A percentile compares a stretch with the other conserved stretches of the same genome.
Evolutionary conservation across 2,888 invertebrate species (phyloP).

Genomic region (Sepioteuthis lessoniana): DNA sequence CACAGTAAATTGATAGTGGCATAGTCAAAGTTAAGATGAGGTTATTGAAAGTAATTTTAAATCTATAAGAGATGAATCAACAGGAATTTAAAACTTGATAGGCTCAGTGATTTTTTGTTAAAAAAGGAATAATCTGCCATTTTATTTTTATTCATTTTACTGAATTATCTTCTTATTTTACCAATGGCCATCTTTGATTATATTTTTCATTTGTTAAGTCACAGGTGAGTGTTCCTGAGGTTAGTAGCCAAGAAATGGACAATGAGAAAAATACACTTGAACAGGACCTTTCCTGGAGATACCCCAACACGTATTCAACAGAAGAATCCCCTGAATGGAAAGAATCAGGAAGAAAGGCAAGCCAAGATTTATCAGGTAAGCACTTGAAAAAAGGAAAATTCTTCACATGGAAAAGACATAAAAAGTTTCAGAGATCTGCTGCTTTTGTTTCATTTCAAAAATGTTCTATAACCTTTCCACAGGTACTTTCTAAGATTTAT

Average conservation of each 20-base stretch:
- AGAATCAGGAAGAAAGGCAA: background rate
- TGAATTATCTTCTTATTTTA: background rate
- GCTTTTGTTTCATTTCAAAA: background rate
- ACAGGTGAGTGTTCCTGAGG: background rate
- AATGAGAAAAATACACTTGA: background rate
- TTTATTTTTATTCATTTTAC: background rate
- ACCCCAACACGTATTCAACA: background rate
- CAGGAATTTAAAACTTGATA: no score
- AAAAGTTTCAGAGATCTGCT: no score
- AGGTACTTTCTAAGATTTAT: background rate
- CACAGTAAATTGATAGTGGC: no score
- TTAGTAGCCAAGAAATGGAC: background rate
- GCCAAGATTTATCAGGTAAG: conserved; percentile 9
- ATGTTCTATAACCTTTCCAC: background rate
- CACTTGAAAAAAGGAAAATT: background rate
- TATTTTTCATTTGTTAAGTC: background rate
- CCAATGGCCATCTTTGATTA: background rate
- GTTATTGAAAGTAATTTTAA: no score
- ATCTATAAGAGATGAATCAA: no score
- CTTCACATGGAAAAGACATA: background rate
- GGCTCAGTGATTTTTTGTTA: no score
- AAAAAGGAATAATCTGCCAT: no score
- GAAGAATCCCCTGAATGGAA: background rate
- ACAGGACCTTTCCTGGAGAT: background rate
- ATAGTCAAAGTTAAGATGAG: no score